These are phyloP conservation scores for Varanus salvator DNA, from an alignment of 2,113 vertebrate genomes.

Conservation along the genomic window DNA sequence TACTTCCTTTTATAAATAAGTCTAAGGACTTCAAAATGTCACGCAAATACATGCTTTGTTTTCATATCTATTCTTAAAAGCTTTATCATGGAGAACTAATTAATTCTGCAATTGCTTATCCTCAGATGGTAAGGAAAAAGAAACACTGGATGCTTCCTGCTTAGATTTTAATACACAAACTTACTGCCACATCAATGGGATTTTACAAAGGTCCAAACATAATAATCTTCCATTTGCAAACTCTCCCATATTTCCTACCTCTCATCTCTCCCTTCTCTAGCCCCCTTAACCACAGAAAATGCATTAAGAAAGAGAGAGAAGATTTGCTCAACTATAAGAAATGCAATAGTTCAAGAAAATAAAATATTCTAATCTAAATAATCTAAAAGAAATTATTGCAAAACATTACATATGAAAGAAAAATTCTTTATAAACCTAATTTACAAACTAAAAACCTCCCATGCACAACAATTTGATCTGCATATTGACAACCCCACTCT, in stretches of 20 bases:
- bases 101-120: neutral
- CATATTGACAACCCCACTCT: conserved; percentile 29
- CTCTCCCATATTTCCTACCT: neutral
- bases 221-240: neutral
- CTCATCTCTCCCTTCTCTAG: too few relatives aligned
- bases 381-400: neutral
- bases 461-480: conserved; percentile 48
- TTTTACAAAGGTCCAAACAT: neutral
- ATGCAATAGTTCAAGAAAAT: too few relatives aligned
- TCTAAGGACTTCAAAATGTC: conserved; percentile 13
- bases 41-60: neutral
- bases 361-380: neutral
- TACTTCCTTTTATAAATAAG: conserved; percentile 6
- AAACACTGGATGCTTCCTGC: neutral
- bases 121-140: neutral
- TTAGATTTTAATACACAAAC: neutral
- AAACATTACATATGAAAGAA: neutral
- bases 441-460: conserved; percentile 2
- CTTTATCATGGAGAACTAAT: neutral
- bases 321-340: too few relatives aligned
- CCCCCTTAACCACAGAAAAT: too few relatives aligned
- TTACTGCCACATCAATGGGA: neutral
- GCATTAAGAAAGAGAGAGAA: too few relatives aligned
- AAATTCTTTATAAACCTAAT: conserved; percentile 26
- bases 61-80: neutral